A percentile compares a stretch with the other conserved stretches of the same genome.
These are phyloP conservation scores for Ephydatia muelleri DNA, from an alignment of 37 sponge, comb jelly and placozoan species.

Conservation along the genomic window DNA sequence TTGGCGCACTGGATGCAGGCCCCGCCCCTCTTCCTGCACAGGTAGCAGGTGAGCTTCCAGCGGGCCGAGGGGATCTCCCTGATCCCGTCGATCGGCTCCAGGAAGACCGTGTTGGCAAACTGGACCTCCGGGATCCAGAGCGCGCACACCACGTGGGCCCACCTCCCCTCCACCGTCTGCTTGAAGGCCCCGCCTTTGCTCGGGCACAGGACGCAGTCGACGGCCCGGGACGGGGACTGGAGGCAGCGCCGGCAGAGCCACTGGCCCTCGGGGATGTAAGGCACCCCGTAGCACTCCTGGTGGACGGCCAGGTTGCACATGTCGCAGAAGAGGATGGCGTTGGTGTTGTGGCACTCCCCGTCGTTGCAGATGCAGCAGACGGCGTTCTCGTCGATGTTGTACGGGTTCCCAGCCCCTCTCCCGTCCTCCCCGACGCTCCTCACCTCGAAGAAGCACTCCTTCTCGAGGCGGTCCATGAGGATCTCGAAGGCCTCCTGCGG, in stretches of 20 bases:
- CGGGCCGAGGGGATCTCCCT: slow-evolving; percentile 94
- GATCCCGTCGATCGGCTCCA: slow-evolving; percentile 97
- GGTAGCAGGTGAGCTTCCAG: slow-evolving; percentile 95
- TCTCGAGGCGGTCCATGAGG: slow-evolving; percentile 97
- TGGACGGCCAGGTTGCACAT: slow-evolving; percentile 99
- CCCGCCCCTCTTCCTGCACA: slow-evolving; percentile 86
- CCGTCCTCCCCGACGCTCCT: slow-evolving; percentile 40
- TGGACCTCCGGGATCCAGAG: slow-evolving; percentile 99
- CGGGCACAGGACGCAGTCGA: slow-evolving; percentile 97
- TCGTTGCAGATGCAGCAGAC: slow-evolving; percentile 98
- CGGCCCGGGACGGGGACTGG: slow-evolving; percentile 91
- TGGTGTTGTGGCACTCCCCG: slow-evolving; percentile 98
- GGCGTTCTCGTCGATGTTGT: slow-evolving; percentile 98
- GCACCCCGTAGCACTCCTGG: slow-evolving; percentile 99
- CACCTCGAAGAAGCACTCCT: slow-evolving; percentile 95
- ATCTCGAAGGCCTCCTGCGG: slow-evolving; percentile 89
- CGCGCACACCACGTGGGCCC: slow-evolving; percentile 98
- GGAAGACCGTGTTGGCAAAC: slow-evolving; percentile 96
- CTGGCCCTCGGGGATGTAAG: slow-evolving; percentile 99
- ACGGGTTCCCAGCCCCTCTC: slow-evolving; percentile 48
- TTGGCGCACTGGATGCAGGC: slow-evolving; percentile 98
- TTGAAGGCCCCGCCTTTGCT: slow-evolving; percentile 98
- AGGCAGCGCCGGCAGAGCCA: slow-evolving; percentile 98
- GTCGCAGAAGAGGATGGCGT: slow-evolving; percentile 99
- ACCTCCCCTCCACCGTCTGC: slow-evolving; percentile 88